Conservation (phyloP, 2,888 invertebrate genomes). For the Auanema sp. region DNA sequence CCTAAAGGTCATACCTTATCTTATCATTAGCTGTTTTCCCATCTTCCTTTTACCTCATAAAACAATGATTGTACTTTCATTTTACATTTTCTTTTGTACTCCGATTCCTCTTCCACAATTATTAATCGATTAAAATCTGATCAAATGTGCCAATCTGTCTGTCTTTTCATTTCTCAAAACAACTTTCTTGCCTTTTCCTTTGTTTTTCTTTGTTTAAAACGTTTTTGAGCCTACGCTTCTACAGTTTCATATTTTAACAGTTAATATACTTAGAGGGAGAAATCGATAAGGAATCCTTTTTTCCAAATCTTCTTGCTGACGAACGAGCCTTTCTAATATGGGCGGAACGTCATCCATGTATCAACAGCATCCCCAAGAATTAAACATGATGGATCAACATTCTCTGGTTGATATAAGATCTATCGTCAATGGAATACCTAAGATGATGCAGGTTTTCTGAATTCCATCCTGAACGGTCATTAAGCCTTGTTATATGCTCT, state of each 20-base stretch:
- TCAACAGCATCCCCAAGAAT: conserved; percentile 32
- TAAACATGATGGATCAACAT: conserved; percentile 40
- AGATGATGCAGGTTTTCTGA: conserved; percentile 53
- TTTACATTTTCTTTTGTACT: not conserved
- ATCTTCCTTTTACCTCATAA: not conserved
- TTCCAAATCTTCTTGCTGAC: no score
- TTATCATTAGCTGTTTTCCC: conserved; percentile 1
- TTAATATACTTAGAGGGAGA: not conserved
- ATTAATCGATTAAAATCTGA: no score
- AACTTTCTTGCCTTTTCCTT: not conserved
- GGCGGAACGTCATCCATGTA: conserved; percentile 39
- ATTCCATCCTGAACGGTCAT: not conserved
- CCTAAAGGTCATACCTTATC: conserved; percentile 1
- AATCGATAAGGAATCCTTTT: not conserved
- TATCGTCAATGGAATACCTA: conserved; percentile 58
- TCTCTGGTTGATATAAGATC: conserved; percentile 54
- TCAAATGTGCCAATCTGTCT: no score
- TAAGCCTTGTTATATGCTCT: not conserved
- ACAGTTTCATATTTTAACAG: not conserved
- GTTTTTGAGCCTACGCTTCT: not conserved
- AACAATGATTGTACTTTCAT: not conserved
- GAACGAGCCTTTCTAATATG: conserved; percentile 22
- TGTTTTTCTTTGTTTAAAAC: not conserved
- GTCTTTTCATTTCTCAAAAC: not conserved
- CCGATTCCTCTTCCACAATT: no score